phyloP scores from a whole-genome alignment of 2,888 invertebrate species.

The Sisyra nigra region DNA sequence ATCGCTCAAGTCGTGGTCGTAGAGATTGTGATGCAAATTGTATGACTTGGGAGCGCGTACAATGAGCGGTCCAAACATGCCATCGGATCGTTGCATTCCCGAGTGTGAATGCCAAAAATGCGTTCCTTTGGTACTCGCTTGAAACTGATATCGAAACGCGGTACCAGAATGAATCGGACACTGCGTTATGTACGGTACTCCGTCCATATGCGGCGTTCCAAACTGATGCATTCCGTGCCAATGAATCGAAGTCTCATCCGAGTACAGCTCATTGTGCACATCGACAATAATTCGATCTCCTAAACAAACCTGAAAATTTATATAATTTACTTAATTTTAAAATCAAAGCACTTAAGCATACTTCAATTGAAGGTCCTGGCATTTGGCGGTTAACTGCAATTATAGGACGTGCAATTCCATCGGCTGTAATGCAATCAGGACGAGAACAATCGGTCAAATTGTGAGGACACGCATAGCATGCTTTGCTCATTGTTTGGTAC shows the following conservation, averaged over 20 bases:
- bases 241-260: constrained; percentile 73
- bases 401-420: constrained; percentile 61
- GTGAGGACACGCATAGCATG: constrained; percentile 69
- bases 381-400: constrained; percentile 71
- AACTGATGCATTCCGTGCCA: constrained; percentile 84
- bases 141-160: constrained; percentile 59
- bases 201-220: constrained; percentile 73
- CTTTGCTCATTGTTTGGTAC: constrained; percentile 77
- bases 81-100: constrained; percentile 77
- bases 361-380: constrained; percentile 77
- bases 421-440: constrained; percentile 68
- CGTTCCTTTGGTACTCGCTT: constrained; percentile 57
- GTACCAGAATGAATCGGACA: constrained; percentile 65
- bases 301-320: constrained; percentile 58
- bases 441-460: constrained; percentile 58
- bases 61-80: constrained; percentile 63
- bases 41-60: constrained; percentile 47
- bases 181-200: constrained; percentile 72
- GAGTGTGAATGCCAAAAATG: constrained; percentile 76
- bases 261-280: constrained; percentile 60
- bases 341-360: too few species aligned
- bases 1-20: constrained; percentile 63
- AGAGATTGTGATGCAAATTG: constrained; percentile 47
- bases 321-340: too few species aligned
- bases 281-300: constrained; percentile 74